Percentiles rank a stretch among this genome's conserved stretches.
phyloP scores from a whole-genome alignment of 1,140 invertebrate species.

The Drosophila guanche region DNA sequence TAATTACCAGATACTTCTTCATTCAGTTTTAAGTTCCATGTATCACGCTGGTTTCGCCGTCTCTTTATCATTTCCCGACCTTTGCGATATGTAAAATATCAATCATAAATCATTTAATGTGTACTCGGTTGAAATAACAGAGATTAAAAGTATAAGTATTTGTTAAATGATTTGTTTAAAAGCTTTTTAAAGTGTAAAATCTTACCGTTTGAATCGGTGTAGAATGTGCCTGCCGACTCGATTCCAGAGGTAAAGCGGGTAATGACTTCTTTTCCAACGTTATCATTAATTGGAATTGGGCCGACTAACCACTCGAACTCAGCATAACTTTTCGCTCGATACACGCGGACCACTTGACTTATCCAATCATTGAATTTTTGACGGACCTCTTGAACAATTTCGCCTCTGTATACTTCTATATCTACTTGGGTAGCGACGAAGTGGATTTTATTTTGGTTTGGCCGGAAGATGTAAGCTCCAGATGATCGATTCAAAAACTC shows the following conservation, averaged over 20 bases:
- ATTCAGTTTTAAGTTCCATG: conserved; percentile 54
- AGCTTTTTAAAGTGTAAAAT: too few species aligned
- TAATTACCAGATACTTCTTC: conserved; percentile 90
- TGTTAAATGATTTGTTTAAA: too few species aligned
- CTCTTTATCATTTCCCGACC: conserved; percentile 93
- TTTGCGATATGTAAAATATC: neutral
- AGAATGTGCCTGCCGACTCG: conserved; percentile 89
- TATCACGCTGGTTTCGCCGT: conserved; percentile 88
- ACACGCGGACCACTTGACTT: conserved; percentile 91
- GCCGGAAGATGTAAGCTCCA: conserved; percentile 95
- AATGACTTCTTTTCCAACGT: conserved; percentile 93
- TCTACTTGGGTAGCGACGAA: conserved; percentile 68
- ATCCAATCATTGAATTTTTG: conserved; percentile 91
- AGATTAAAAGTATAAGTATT: too few species aligned
- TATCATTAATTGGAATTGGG: conserved; percentile 93
- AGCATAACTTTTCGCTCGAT: conserved; percentile 87
- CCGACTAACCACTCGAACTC: conserved; percentile 98
- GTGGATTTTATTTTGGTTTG: conserved; percentile 83
- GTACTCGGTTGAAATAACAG: conserved; percentile 62
- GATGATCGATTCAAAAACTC: conserved; percentile 85
- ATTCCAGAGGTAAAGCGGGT: conserved; percentile 88
- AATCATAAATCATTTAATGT: too few species aligned
- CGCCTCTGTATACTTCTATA: conserved; percentile 85
- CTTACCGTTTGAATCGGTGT: conserved; percentile 93
- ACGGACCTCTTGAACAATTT: conserved; percentile 92